Evolutionary conservation across 2,797 vertebrate species (phyloP).

Genomic region (Psittacula derbiana): DNA sequence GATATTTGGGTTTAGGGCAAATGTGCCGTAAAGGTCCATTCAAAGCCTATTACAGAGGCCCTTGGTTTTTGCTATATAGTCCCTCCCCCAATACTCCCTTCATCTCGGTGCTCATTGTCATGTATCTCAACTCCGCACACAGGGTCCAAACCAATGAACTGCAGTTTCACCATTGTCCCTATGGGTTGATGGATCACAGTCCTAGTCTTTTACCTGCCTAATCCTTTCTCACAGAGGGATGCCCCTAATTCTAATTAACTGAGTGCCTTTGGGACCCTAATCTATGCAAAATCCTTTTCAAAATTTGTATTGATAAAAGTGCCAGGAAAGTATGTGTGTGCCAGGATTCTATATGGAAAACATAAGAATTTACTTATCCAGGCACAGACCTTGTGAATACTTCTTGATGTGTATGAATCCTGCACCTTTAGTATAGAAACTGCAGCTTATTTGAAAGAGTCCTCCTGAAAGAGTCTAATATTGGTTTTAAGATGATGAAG

Average conservation of each 20-base stretch:
- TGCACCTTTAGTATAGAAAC: neutral
- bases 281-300: constrained; percentile 39
- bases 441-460: neutral
- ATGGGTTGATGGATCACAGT: neutral
- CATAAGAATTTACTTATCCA: neutral
- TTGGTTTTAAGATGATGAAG: neutral
- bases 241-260: constrained; percentile 52
- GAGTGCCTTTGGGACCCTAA: constrained; percentile 21
- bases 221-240: constrained; percentile 58
- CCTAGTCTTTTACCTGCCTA: constrained; percentile 51
- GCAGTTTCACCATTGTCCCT: constrained; percentile 31
- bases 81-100: neutral
- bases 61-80: neutral
- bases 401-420: neutral
- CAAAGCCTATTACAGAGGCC: neutral
- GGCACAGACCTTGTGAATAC: neutral
- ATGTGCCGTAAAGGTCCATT: neutral
- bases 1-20: neutral
- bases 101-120: constrained; percentile 51
- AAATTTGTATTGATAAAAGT: constrained; percentile 1
- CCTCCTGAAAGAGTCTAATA: neutral
- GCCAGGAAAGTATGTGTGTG: neutral
- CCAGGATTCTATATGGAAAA: neutral
- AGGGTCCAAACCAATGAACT: constrained; percentile 35
- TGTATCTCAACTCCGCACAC: neutral